Evolutionary conservation across 2,113 vertebrate genomes (phyloP).

Genomic region (Calyptommatus sinebrachiatus): DNA sequence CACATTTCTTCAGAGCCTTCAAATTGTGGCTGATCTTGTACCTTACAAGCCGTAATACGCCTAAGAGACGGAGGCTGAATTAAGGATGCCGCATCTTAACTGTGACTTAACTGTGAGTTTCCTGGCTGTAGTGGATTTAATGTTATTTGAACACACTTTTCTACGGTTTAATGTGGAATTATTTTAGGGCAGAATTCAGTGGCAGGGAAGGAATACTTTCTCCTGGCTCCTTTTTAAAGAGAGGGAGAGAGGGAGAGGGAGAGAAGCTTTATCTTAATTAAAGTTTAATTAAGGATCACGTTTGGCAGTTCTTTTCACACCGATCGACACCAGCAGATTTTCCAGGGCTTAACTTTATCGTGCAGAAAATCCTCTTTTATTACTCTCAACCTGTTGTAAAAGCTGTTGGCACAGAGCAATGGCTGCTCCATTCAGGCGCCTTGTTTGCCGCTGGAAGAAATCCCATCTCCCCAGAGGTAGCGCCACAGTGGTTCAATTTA

Average conservation of each 20-base stretch:
- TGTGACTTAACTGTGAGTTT: slow-evolving; percentile 42
- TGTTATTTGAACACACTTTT: slow-evolving; percentile 71
- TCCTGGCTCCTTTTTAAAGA: slow-evolving; percentile 70
- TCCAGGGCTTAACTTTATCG: slow-evolving; percentile 99
- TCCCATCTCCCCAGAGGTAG: slow-evolving; percentile 95
- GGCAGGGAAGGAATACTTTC: slow-evolving; percentile 76
- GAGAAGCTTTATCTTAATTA: slow-evolving; percentile 97
- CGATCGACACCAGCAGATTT: slow-evolving; percentile 99
- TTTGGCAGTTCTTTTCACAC: slow-evolving; percentile 99
- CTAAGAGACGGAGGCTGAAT: slow-evolving; percentile 27
- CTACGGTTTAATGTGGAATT: slow-evolving; percentile 71
- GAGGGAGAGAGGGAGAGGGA: slow-evolving; percentile 59
- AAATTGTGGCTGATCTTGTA: accelerated
- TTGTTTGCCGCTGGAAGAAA: slow-evolving; percentile 98
- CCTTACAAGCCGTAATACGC: neutral
- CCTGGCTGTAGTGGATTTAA: slow-evolving; percentile 61
- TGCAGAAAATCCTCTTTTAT: slow-evolving; percentile 99
- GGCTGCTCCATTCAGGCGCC: slow-evolving; percentile 93
- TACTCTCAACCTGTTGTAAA: slow-evolving; percentile 99
- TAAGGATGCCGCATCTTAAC: slow-evolving; percentile 22
- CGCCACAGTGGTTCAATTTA: slow-evolving; percentile 98
- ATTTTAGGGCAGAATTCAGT: slow-evolving; percentile 70
- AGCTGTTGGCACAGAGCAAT: slow-evolving; percentile 96
- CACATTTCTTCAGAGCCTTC: slow-evolving; percentile 29
- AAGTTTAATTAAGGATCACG: slow-evolving; percentile 99